Percentiles rank a stretch among this genome's conserved stretches.
Evolutionary conservation across 2,797 vertebrate genomes (phyloP).

Genomic region (Acanthornis magna): DNA sequence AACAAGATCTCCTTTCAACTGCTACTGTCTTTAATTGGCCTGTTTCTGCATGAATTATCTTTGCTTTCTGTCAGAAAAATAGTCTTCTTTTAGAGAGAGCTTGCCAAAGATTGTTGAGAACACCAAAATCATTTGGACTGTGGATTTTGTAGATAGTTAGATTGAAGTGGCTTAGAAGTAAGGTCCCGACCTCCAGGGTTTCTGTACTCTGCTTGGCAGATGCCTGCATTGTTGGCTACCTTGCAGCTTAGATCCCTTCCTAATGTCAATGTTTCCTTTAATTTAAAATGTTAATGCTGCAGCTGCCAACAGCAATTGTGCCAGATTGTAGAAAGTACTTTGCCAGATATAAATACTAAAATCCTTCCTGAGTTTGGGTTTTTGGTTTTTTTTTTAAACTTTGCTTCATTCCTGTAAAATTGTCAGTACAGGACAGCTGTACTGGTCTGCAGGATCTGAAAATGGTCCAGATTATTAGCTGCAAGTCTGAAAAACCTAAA

Average conservation of each 20-base stretch:
- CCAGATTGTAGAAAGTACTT: not conserved
- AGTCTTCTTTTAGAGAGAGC: conserved; percentile 69
- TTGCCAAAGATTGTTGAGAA: conserved; percentile 21
- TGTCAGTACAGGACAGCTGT: not conserved
- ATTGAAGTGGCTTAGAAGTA: conserved; percentile 37
- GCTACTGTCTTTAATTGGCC: conserved; percentile 60
- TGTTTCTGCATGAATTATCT: conserved; percentile 70
- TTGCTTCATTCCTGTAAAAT: not conserved
- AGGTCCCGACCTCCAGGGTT: not conserved
- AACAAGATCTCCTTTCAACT: conserved; percentile 36
- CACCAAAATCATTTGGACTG: not conserved
- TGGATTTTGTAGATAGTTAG: not conserved
- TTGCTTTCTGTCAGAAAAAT: conserved; percentile 59
- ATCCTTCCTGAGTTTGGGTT: too few relatives aligned
- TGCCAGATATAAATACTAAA: not conserved
- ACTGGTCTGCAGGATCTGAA: not conserved
- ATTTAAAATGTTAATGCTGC: conserved; percentile 19
- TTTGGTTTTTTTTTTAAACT: too few relatives aligned
- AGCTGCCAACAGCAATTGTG: conserved; percentile 17
- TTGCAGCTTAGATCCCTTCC: conserved; percentile 7
- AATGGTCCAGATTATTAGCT: not conserved
- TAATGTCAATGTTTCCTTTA: conserved; percentile 36
- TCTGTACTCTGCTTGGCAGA: conserved; percentile 37
- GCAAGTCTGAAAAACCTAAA: not conserved
- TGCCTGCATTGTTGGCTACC: conserved; percentile 16